Percentiles rank a stretch among this genome's conserved stretches.
Conservation (phyloP, 2,797 vertebrate species). For the Mus caroli region DNA sequence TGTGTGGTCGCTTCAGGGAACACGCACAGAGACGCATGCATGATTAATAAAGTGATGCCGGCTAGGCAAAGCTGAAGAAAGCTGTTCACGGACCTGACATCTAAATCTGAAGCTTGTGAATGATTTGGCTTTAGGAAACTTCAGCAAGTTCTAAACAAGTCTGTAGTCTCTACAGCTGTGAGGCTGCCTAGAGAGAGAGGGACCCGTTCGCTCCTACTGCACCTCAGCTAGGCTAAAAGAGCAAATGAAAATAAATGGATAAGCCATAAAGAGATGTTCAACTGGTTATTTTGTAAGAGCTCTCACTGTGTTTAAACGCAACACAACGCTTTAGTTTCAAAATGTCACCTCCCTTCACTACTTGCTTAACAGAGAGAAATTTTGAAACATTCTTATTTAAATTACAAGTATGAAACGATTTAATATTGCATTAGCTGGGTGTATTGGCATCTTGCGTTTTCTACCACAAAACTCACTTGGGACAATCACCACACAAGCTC, state of each 20-base stretch:
- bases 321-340: background rate
- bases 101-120: background rate
- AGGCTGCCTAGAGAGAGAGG: background rate
- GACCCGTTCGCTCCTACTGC: background rate
- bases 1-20: slow-evolving; percentile 44
- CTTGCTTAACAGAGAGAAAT: background rate
- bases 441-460: background rate
- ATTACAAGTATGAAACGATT: background rate
- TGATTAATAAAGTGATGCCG: background rate
- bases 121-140: slow-evolving; percentile 82
- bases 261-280: background rate
- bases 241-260: background rate
- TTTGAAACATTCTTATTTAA: slow-evolving; percentile 3
- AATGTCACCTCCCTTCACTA: background rate
- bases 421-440: background rate
- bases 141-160: slow-evolving; percentile 85
- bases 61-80: background rate
- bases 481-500: background rate
- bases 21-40: background rate
- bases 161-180: background rate
- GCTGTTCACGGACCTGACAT: fast-evolving
- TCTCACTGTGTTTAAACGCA: background rate
- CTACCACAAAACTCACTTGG: slow-evolving; percentile 71
- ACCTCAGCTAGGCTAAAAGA: background rate
- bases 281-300: slow-evolving; percentile 33